Evolutionary conservation across 92 coral and sea anemone species (phyloP).

Genomic region (Zoanthus sociatus): DNA sequence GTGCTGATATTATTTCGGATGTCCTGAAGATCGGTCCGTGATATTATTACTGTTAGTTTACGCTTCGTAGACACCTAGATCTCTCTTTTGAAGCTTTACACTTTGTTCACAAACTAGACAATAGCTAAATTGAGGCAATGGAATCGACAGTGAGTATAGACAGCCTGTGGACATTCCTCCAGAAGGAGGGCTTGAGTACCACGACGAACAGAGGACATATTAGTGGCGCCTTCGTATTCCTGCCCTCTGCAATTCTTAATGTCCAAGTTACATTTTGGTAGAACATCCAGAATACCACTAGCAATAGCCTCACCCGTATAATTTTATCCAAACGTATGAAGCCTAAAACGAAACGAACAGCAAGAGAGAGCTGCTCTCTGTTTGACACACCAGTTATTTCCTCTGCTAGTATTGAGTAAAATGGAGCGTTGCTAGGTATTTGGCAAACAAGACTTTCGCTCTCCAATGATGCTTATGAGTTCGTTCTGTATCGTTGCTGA

Average conservation of each 20-base stretch:
- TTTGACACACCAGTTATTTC: neutral
- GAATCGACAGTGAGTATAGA: slow-evolving; percentile 50
- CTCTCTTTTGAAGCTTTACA: slow-evolving; percentile 56
- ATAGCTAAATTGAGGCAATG: slow-evolving; percentile 64
- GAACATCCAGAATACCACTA: neutral
- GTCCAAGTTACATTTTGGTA: neutral
- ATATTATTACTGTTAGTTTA: slow-evolving; percentile 35
- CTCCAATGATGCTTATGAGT: slow-evolving; percentile 47
- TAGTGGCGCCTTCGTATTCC: neutral
- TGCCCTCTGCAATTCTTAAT: slow-evolving; percentile 5
- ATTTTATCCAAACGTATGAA: neutral
- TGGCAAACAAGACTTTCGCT: slow-evolving; percentile 24
- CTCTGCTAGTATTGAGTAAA: slow-evolving; percentile 7
- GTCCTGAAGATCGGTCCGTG: slow-evolving; percentile 44
- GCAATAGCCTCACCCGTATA: neutral
- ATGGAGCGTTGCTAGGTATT: slow-evolving; percentile 33
- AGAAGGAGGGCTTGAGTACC: neutral
- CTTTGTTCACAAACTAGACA: slow-evolving; percentile 51
- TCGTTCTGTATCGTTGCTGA: slow-evolving; percentile 45
- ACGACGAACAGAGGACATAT: neutral
- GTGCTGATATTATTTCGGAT: slow-evolving; percentile 14
- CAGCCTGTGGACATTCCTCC: slow-evolving; percentile 42
- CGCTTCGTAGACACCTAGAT: slow-evolving; percentile 47
- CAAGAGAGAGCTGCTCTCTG: slow-evolving; percentile 12
- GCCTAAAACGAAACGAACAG: neutral